Evolutionary conservation across 2,113 vertebrate genomes (phyloP), one percentile per base, ranked within the genome.

Genomic region (Hippopotamus amphibius): DNA sequence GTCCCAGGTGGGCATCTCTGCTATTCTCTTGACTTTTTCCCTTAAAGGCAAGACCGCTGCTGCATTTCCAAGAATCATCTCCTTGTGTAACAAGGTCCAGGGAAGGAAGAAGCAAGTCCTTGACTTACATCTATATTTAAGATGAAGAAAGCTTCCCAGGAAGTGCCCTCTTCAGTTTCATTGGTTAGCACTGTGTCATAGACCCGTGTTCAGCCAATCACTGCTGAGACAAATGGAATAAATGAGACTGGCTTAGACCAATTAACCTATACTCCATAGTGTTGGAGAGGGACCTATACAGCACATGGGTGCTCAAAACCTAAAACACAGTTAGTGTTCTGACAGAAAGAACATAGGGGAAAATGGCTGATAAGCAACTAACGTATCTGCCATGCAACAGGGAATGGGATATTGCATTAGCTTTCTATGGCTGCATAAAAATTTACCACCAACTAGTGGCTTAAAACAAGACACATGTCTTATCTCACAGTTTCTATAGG

Each of bases 241-340:
- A 50, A 80, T 5, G 37, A 80, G 43, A 68, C 48, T 28, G 11
- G 30, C 21, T 82, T 79, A 24, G 9, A 53, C 14, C 19, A 63
- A 59, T n/a, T 4, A 57, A 71, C 16, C 30, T 79, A 53, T 66
- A 43, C 9, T 4, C 19, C 1, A 7, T 61, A n/a, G 17, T 14
- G 5, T 3, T 76, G 16, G 13, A 61, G 48, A 69, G 69, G 26
- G 61, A 21, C 21, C 5, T n/a, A 43, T 72, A 26, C 90, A 95
- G 19, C 15, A 61, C 15, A n/a, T 8, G 30, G 22, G 43, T 88
- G 46, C 5, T 37, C 65, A 85, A 33, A 26, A 61, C 61, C 53
- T 71, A 37, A 96, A 83, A 81, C 37, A 85, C 15, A 83, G 50
- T 74, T n/a, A 71, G 37, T 72, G 59, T 93, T 88, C 33, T 77